Percentiles rank a stretch among this genome's conserved stretches.
These are phyloP conservation scores for Drosophila kanekoi DNA, from an alignment of 2,888 invertebrate genomes.

Conservation along the genomic window DNA sequence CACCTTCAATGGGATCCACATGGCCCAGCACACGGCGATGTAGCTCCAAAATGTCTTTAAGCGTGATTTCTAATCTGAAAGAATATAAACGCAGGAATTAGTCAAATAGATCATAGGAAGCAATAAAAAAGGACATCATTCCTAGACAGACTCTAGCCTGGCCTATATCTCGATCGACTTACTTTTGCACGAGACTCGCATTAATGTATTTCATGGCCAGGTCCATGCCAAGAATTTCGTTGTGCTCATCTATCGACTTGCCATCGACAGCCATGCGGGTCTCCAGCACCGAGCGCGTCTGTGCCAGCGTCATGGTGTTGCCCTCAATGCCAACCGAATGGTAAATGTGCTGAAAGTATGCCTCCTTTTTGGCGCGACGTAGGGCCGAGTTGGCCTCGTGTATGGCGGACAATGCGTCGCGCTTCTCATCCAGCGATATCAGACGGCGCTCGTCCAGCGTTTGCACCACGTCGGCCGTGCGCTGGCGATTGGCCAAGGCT, in stretches of 20 bases:
- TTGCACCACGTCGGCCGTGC: slow-evolving; percentile 95
- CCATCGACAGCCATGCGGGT: slow-evolving; percentile 94
- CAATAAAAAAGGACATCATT: too few species aligned
- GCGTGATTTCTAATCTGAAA: slow-evolving; percentile 90
- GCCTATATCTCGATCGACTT: slow-evolving; percentile 32
- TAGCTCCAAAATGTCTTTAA: slow-evolving; percentile 95
- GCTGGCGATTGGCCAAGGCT: slow-evolving; percentile 91
- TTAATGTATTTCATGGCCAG: slow-evolving; percentile 97
- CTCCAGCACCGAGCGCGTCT: slow-evolving; percentile 96
- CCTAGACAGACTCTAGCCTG: too few species aligned
- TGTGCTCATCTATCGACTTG: slow-evolving; percentile 98
- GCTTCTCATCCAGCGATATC: slow-evolving; percentile 91
- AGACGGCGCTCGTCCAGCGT: slow-evolving; percentile 90
- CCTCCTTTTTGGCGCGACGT: slow-evolving; percentile 95
- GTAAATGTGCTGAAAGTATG: slow-evolving; percentile 97
- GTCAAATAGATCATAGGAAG: too few species aligned
- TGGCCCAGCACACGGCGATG: slow-evolving; percentile 97
- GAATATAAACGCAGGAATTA: too few species aligned
- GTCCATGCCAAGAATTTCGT: slow-evolving; percentile 97
- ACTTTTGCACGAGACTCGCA: slow-evolving; percentile 90
- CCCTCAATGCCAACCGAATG: slow-evolving; percentile 99
- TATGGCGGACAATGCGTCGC: slow-evolving; percentile 92
- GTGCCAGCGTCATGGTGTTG: slow-evolving; percentile 97
- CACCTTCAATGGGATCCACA: slow-evolving; percentile 97
- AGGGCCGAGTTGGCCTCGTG: slow-evolving; percentile 93